phyloP scores from a whole-genome alignment of 2,113 vertebrate genomes.

The Gasterosteus nipponicus region DNA sequence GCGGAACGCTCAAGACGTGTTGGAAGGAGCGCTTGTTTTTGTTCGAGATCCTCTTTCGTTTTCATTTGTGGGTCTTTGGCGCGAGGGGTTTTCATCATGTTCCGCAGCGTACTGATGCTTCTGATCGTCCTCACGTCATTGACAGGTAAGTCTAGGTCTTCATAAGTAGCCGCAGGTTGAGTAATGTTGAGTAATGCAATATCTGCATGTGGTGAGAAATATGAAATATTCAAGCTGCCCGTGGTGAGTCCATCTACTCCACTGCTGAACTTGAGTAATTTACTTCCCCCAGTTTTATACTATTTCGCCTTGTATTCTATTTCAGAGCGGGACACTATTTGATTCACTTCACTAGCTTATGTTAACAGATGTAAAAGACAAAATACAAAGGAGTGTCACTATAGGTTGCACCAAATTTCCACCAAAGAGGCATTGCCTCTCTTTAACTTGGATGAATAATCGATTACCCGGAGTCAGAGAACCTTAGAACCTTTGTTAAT shows the following conservation, averaged over 20 bases:
- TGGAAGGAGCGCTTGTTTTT: no score
- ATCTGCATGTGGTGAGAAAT: background rate
- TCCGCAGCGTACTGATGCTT: background rate
- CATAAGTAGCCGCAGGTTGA: background rate
- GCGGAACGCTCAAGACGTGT: no score
- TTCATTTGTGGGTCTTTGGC: background rate
- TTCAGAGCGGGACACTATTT: background rate
- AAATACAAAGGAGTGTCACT: background rate
- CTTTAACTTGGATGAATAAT: no score
- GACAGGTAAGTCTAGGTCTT: background rate
- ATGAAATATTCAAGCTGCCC: background rate
- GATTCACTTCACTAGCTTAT: background rate
- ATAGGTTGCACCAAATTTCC: no score
- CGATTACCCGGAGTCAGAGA: no score
- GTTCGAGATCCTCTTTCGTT: no score
- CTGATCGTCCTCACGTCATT: background rate
- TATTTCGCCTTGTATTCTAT: background rate
- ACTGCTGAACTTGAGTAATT: background rate
- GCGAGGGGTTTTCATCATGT: background rate
- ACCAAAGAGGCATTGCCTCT: no score
- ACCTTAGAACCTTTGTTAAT: background rate
- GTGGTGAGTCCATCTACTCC: background rate
- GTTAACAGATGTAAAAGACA: background rate
- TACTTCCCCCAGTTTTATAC: background rate
- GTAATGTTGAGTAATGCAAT: background rate